Base-by-base conservation (phyloP, 2,888 invertebrate genomes). In the Metellina segmentata region DNA sequence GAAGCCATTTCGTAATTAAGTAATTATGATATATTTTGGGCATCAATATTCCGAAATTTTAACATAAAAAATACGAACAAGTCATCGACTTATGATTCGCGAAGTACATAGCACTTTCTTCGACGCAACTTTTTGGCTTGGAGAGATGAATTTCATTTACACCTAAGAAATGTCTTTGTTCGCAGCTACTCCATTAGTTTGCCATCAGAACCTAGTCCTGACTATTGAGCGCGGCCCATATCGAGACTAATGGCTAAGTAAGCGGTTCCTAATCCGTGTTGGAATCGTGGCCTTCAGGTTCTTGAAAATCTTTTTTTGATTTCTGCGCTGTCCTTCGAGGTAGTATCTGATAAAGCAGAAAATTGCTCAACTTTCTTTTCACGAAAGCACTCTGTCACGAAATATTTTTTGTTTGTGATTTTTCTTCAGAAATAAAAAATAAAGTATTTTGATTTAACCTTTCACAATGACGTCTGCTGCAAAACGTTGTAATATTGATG, bases 401-500 rank as follows among this genome's bases (percentile, higher is more conserved):
- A 61, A 61, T 61, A 61, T 61, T 61, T 61, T 61, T 61, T 61
- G 61, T 61, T 61, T 61, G 61, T 61, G 9, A 61, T 61, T 61
- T 61, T 61, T 5, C 13, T 61, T 61, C 9, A 16, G 61, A 61
- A 61, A 61, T 16, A 61, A 61, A 61, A 61, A 61, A 61, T 61
- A 61, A 61, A 61, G 61, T 16, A 61, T 61, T 61, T 61, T 61
- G 61, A 61, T 61, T 61, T 61, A 61, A 61, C 61, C 61, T 61
- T 61, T 61, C 61, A 61, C 61, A 61, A 61, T 61, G 61, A 61
- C 61, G 61, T 61, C 61, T 61, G 6, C 61, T 61, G 61, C 61
- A 61, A 61, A 61, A 61, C 61, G 61, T 61, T 61, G 61, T 61
- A 61, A 61, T 61, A 61, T 61, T 61, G 61, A 61, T 61, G 61